These are phyloP conservation scores for Rachycentron canadum DNA, from an alignment of 2,797 vertebrate genomes.

Conservation along the genomic window DNA sequence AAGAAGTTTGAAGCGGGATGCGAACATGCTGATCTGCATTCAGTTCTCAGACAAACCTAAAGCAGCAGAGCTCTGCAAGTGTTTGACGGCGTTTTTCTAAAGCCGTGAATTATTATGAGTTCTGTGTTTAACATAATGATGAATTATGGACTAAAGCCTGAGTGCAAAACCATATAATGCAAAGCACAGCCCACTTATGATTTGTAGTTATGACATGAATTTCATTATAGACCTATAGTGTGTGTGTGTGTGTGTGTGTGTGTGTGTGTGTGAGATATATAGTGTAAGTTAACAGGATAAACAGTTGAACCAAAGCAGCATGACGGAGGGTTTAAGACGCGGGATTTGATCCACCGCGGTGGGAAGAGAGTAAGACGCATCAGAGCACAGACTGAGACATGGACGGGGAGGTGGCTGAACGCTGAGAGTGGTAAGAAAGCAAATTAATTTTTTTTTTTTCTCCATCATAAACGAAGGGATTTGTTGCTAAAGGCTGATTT, in stretches of 20 bases:
- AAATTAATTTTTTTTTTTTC: conserved; percentile 15
- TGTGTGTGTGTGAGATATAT: background rate
- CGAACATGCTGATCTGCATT: background rate
- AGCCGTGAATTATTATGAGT: background rate
- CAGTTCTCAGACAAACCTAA: background rate
- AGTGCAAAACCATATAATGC: background rate
- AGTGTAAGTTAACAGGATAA: conserved; percentile 36
- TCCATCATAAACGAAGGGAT: background rate
- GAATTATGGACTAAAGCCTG: background rate
- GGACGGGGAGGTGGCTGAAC: background rate
- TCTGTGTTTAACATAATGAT: background rate
- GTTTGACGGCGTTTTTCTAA: background rate
- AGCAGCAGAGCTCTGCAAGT: background rate
- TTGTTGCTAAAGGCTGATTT: conserved; percentile 31
- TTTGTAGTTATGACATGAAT: conserved; percentile 6
- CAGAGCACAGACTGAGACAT: conserved; percentile 3
- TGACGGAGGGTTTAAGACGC: conserved; percentile 16
- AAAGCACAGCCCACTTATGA: conserved; percentile 3
- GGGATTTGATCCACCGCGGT: conserved; percentile 17
- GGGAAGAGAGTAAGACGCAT: conserved; percentile 5
- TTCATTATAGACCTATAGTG: background rate
- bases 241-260: background rate
- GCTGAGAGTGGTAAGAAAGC: background rate
- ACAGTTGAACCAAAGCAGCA: conserved; percentile 13
- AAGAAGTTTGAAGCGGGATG: no score